These are phyloP conservation scores for Augochlora pura DNA, from an alignment of 1,140 invertebrate species.

Conservation along the genomic window DNA sequence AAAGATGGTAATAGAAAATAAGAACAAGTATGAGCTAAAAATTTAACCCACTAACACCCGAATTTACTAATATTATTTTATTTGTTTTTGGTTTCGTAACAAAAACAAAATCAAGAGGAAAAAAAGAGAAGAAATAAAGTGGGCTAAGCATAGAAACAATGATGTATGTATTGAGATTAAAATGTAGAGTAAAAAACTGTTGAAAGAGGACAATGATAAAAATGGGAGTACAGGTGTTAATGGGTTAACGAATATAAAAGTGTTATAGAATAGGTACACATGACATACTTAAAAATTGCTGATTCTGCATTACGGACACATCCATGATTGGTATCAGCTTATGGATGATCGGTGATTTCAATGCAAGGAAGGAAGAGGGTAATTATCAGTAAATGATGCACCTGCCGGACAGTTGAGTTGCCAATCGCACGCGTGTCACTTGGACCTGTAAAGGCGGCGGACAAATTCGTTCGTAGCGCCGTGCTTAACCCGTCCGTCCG, in stretches of 20 bases:
- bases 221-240: not conserved
- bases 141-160: too few relatives aligned
- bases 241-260: not conserved
- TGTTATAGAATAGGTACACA: not conserved
- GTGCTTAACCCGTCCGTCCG: slow-evolving; percentile 63
- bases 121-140: too few relatives aligned
- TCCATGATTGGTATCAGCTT: slow-evolving; percentile 26
- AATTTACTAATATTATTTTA: too few relatives aligned
- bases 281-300: slow-evolving; percentile 37
- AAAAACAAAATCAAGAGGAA: too few relatives aligned
- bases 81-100: too few relatives aligned
- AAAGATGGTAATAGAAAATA: too few relatives aligned
- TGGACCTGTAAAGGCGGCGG: slow-evolving; percentile 54
- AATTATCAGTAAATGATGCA: slow-evolving; percentile 64
- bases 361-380: slow-evolving; percentile 23
- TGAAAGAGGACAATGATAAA: too few relatives aligned
- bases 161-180: too few relatives aligned
- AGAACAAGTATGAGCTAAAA: too few relatives aligned
- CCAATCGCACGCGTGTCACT: slow-evolving; percentile 60
- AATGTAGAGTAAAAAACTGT: too few relatives aligned
- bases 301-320: slow-evolving; percentile 25
- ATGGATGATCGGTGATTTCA: slow-evolving; percentile 34
- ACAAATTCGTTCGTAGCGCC: slow-evolving; percentile 68
- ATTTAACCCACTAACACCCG: too few relatives aligned
- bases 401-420: slow-evolving; percentile 70